A percentile compares a stretch with the other conserved stretches of the same genome.
phyloP scores from a whole-genome alignment of 2,888 invertebrate species.

The Acrobeloides nanus region DNA sequence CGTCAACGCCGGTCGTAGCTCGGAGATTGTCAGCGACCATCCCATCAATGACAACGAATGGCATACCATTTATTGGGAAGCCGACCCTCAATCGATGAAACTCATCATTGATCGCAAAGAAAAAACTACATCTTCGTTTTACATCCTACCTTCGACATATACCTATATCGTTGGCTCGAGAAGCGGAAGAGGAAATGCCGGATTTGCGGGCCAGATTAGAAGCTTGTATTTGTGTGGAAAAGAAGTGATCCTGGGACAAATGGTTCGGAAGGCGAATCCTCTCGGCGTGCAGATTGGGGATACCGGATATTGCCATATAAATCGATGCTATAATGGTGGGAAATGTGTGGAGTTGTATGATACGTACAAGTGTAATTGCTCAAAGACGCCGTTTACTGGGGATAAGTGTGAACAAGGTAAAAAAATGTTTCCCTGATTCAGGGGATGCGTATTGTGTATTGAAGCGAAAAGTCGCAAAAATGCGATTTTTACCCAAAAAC shows the following conservation, averaged over 20 bases:
- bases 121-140: conserved; percentile 24
- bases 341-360: conserved; percentile 46
- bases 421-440: too few species aligned
- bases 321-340: conserved; percentile 41
- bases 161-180: conserved; percentile 36
- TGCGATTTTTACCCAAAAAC: too few species aligned
- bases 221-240: conserved; percentile 44
- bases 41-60: conserved; percentile 44
- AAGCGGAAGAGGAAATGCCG: conserved; percentile 35
- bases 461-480: too few species aligned
- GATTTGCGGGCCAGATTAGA: conserved; percentile 46
- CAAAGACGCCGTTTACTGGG: conserved; percentile 46
- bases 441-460: too few species aligned
- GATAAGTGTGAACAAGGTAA: conserved; percentile 44
- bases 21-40: conserved; percentile 34
- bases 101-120: conserved; percentile 20
- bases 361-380: conserved; percentile 46
- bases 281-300: conserved; percentile 32
- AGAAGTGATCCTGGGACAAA: conserved; percentile 31
- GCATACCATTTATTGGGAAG: conserved; percentile 38
- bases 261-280: conserved; percentile 33
- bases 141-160: conserved; percentile 26
- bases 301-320: conserved; percentile 37
- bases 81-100: conserved; percentile 21
- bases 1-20: conserved; percentile 45